Percentiles rank a stretch among this genome's conserved stretches.
Conservation (phyloP, 2,888 invertebrate species). For the Eristalinus aeneus region DNA sequence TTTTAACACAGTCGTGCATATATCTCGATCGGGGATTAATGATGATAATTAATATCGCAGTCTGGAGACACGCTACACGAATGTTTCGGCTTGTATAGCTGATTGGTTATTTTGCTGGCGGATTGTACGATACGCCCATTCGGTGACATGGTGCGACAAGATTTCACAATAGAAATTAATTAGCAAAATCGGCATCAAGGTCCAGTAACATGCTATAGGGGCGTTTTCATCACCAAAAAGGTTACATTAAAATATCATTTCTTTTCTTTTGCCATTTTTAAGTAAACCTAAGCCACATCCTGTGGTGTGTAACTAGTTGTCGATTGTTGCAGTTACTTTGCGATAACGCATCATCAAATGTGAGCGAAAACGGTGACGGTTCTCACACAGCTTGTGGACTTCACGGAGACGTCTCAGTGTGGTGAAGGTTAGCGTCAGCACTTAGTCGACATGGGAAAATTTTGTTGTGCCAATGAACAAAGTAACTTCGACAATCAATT, state of each 20-base stretch:
- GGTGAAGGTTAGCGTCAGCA: conserved; percentile 6
- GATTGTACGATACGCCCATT: conserved; percentile 3
- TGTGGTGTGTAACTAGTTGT: conserved; percentile 31
- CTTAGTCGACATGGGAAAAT: neutral
- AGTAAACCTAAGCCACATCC: conserved; percentile 23
- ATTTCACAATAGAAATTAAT: conserved; percentile 49
- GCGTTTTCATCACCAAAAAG: neutral
- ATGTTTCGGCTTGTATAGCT: conserved; percentile 32
- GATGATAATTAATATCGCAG: conserved; percentile 43
- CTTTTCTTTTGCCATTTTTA: neutral
- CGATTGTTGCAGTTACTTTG: conserved; percentile 29
- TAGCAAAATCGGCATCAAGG: conserved; percentile 13
- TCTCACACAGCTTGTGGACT: neutral
- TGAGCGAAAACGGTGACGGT: conserved; percentile 8
- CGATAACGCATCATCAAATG: too few species aligned
- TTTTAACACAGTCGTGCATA: neutral
- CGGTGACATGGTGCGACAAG: neutral
- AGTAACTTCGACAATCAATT: neutral
- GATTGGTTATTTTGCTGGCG: neutral
- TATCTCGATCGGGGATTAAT: conserved; percentile 39
- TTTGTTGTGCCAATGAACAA: neutral
- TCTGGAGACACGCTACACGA: neutral
- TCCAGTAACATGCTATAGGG: neutral
- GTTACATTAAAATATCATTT: neutral
- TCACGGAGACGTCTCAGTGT: conserved; percentile 13